Percentiles rank a stretch among this genome's conserved stretches.
Evolutionary conservation across 2,888 invertebrate species (phyloP).

Genomic region (Hymenopus coronatus): DNA sequence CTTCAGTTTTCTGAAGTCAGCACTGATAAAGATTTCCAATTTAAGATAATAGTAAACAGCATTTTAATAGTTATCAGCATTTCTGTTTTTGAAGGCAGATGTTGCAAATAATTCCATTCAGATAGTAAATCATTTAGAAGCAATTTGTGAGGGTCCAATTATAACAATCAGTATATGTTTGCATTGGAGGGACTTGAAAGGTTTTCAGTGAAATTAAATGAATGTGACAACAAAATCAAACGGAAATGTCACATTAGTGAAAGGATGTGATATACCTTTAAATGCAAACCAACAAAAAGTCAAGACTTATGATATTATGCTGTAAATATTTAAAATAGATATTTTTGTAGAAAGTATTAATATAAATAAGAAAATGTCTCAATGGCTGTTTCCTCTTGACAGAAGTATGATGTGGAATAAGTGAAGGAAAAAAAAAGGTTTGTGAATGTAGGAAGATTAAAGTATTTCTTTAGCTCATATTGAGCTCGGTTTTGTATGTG

Average conservation of each 20-base stretch:
- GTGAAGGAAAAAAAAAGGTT: background rate
- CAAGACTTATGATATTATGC: background rate
- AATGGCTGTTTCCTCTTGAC: background rate
- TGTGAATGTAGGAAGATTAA: background rate
- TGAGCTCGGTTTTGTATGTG: background rate
- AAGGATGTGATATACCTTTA: background rate
- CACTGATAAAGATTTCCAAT: background rate
- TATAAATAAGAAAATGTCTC: background rate
- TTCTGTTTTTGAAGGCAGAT: background rate
- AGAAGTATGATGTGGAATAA: background rate
- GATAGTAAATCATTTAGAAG: background rate
- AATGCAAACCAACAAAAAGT: background rate
- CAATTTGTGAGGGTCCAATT: background rate
- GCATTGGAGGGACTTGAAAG: background rate
- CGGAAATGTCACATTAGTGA: background rate
- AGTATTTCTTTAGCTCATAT: constrained; percentile 16
- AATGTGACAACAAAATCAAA: background rate
- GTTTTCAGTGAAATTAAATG: background rate
- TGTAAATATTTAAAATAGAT: background rate
- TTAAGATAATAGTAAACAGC: background rate
- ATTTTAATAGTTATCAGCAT: background rate
- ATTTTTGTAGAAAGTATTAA: constrained; percentile 1
- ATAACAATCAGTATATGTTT: background rate
- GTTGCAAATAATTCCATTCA: too few species aligned
- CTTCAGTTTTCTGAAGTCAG: background rate